Conservation (phyloP, 92 coral and sea anemone genomes). For the Palythoa grandis region DNA sequence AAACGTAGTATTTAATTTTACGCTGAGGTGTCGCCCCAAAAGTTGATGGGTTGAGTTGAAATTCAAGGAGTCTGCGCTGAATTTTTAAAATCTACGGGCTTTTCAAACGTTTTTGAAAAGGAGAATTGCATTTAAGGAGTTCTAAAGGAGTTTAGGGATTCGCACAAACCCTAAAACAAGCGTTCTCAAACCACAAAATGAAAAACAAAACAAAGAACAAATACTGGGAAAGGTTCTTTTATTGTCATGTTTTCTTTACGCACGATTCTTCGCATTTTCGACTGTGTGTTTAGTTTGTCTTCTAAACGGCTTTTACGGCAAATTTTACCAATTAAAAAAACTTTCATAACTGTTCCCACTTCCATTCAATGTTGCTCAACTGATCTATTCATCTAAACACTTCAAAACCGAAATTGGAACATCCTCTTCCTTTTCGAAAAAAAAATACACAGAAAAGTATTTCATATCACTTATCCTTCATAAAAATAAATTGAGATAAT, state of each 20-base stretch:
- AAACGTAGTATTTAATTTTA: no score
- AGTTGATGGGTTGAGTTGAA: no score
- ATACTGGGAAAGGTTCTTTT: constrained; percentile 58
- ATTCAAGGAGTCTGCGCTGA: no score
- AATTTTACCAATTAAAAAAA: constrained; percentile 29
- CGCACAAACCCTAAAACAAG: no score
- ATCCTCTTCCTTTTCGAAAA: not conserved
- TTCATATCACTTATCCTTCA: constrained; percentile 6
- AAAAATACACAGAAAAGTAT: not conserved
- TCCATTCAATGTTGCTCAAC: not conserved
- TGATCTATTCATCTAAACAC: constrained; percentile 6
- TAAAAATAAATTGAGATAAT: constrained; percentile 36
- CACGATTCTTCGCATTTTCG: not conserved
- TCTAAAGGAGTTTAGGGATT: no score
- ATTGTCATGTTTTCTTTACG: constrained; percentile 7
- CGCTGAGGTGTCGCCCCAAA: no score
- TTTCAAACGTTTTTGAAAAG: no score
- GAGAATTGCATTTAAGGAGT: no score
- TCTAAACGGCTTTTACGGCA: not conserved
- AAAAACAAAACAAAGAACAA: not conserved
- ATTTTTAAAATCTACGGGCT: no score
- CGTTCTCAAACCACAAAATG: constrained; percentile 27
- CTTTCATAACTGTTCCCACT: not conserved
- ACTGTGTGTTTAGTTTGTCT: not conserved
- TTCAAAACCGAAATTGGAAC: not conserved